Percentiles rank a stretch among this genome's conserved stretches.
phyloP scores from a whole-genome alignment of 2,797 vertebrate species.

The Spheniscus humboldti region DNA sequence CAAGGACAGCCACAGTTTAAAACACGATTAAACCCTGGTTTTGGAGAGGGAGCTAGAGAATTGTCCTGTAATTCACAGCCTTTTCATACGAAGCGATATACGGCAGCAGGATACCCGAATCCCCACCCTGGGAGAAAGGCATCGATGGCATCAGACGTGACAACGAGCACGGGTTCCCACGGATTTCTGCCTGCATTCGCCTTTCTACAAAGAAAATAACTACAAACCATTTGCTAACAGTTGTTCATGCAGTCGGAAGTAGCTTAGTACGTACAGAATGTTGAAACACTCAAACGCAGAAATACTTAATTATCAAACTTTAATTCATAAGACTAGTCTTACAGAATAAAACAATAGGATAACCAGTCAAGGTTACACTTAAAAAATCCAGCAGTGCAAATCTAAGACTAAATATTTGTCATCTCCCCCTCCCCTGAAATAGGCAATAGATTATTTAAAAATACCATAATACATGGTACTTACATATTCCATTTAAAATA shows the following conservation, averaged over 20 bases:
- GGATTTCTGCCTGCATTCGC: background rate
- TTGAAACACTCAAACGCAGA: constrained; percentile 19
- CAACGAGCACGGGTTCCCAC: rapidly evolving
- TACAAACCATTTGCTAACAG: no score
- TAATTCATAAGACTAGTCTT: constrained; percentile 76
- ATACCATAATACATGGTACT: constrained; percentile 67
- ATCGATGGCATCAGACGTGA: rapidly evolving
- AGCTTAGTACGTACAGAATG: rapidly evolving
- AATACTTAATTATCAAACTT: constrained; percentile 76
- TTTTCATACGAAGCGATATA: rapidly evolving
- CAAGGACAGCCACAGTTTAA: background rate
- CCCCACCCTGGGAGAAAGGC: background rate
- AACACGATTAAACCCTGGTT: no score
- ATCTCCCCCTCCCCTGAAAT: constrained; percentile 58
- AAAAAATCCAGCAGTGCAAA: constrained; percentile 75
- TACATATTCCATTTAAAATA: constrained; percentile 57
- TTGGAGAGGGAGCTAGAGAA: background rate
- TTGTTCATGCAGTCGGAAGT: rapidly evolving
- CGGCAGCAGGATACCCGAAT: rapidly evolving
- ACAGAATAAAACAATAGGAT: constrained; percentile 75
- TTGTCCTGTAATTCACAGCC: rapidly evolving
- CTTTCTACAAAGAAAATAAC: background rate
- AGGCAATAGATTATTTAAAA: constrained; percentile 70
- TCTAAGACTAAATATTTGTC: constrained; percentile 72
- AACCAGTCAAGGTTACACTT: constrained; percentile 77